Percentiles rank a stretch among this genome's conserved stretches.
Evolutionary conservation across 2,113 vertebrate genomes (phyloP).

Genomic region (Pithys albifrons): DNA sequence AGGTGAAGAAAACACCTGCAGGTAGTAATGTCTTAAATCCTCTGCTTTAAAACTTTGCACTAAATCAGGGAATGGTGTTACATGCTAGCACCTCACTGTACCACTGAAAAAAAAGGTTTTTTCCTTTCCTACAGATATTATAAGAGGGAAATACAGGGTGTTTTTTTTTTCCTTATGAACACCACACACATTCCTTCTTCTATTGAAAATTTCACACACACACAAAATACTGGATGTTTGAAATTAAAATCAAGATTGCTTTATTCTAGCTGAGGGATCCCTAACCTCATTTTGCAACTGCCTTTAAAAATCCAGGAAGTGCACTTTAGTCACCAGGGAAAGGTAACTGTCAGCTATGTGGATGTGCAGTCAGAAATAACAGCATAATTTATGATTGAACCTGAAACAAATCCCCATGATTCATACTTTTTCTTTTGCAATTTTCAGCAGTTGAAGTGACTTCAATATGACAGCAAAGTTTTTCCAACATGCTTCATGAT

Average conservation of each 20-base stretch:
- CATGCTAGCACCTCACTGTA: not conserved
- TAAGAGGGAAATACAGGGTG: not conserved
- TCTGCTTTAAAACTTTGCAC: not conserved
- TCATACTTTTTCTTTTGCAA: not conserved
- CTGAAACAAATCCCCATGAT: not conserved
- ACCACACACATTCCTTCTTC: not conserved
- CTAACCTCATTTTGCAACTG: not conserved
- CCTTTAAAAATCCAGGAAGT: not conserved
- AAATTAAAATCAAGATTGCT: not conserved
- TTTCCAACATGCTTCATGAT: not conserved
- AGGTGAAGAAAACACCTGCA: not conserved
- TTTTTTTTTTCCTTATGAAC: not conserved
- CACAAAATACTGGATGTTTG: not conserved
- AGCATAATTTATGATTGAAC: not conserved
- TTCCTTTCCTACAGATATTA: not conserved
- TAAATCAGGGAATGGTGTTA: not conserved
- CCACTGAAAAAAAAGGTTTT: not conserved
- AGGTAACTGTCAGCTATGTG: not conserved
- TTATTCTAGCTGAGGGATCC: not conserved
- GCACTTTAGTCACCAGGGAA: not conserved
- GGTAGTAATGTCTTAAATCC: not conserved
- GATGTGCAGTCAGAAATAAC: not conserved
- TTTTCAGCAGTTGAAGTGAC: not conserved
- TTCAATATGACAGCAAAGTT: not conserved
- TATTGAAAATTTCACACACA: not conserved